Evolutionary conservation across 1,140 invertebrate genomes (phyloP).

Genomic region (Bombyx mori): ASM3026992v2 NC_085120.1:13206001-13206500

Average conservation of each 20-base stretch:
- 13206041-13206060: slow-evolving; percentile 60
- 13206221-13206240: slow-evolving; percentile 48
- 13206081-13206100: slow-evolving; percentile 42
- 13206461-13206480: slow-evolving; percentile 64
- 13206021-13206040: slow-evolving; percentile 16
- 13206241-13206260: slow-evolving; percentile 56
- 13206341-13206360: slow-evolving; percentile 52
- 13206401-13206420: slow-evolving; percentile 64
- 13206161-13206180: slow-evolving; percentile 61
- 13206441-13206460: slow-evolving; percentile 63
- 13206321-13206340: slow-evolving; percentile 46
- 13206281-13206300: slow-evolving; percentile 57
- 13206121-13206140: slow-evolving; percentile 35
- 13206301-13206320: slow-evolving; percentile 49
- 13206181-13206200: slow-evolving; percentile 49
- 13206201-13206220: slow-evolving; percentile 36
- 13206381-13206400: slow-evolving; percentile 54
- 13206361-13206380: slow-evolving; percentile 56
- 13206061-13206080: slow-evolving; percentile 41
- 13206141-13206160: slow-evolving; percentile 47
- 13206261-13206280: slow-evolving; percentile 61
- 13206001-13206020: slow-evolving; percentile 40
- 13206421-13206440: slow-evolving; percentile 65
- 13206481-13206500: slow-evolving; percentile 62
- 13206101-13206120: slow-evolving; percentile 46